Evolutionary conservation across 2,888 invertebrate species (phyloP), one percentile per base, ranked within the genome.

Genomic region (Rambutsinella grinnellia): DNA sequence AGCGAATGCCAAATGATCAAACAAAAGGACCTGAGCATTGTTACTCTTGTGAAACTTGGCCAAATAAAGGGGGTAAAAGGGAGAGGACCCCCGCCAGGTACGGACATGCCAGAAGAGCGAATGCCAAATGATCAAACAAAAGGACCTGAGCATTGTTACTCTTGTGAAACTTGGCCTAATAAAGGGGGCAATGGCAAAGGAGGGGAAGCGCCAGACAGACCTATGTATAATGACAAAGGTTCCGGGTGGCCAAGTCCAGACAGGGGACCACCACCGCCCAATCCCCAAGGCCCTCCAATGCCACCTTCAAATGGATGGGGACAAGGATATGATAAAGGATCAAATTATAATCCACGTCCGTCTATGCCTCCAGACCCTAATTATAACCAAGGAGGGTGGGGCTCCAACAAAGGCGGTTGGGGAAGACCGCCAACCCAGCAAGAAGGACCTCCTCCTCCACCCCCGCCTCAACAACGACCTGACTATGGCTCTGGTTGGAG

Each of bases 11-110:
- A 8, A 36, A 57, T 8, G n/a, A 51, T 27, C 63, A 47, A 10
- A n/a, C 13, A 1, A 51, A 47, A n/a, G 27, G 53, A 26, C 10
- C 19, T 54, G 17, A 17, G 3, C 58, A 27, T 56, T 75, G 75
- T 36, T 68, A 49, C 21, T 76, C 68, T 0, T 76, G 75, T 53
- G 75, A 68, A 63, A 57, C 26, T 44, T 75, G 75, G 75, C 68
- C 19, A 1, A 53, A 24, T 27, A 19, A 23, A 23, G 24, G 36
- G 24, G 49, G 58, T 13, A 62, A 46, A 5, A 28, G 56, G 17
- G 62, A 57, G 17, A 24, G 56, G 72, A 67, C 78, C 72, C 3
- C 2, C 49, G 28, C 19, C 26, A 6, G 61, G 44, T 17, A 2
- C 36, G 10, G 44, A 19, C n/a, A 19, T 17, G 17, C 24, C 23